Conservation (phyloP, 2,797 vertebrate genomes). For the Crocodylus rhombifer region DNA sequence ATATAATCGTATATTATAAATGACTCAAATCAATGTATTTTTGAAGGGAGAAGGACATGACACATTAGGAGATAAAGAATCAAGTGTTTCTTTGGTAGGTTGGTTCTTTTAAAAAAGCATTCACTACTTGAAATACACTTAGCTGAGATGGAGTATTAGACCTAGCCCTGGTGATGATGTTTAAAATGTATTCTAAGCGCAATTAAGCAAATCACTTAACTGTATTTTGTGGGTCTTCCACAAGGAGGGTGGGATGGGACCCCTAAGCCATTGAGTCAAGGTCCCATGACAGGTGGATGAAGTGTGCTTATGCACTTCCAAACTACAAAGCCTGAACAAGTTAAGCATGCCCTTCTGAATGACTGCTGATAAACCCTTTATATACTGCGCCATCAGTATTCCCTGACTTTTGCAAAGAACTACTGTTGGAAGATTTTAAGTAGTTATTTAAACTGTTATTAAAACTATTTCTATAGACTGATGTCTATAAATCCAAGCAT, state of each 20-base stretch:
- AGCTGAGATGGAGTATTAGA: not conserved
- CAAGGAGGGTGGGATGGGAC: too few relatives aligned
- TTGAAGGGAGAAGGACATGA: not conserved
- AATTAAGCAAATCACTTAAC: not conserved
- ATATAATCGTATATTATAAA: not conserved
- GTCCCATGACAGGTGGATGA: too few relatives aligned
- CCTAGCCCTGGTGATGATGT: not conserved
- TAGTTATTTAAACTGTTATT: slow-evolving; percentile 33
- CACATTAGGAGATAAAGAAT: not conserved
- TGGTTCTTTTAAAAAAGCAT: not conserved
- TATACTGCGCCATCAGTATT: not conserved
- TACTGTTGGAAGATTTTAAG: slow-evolving; percentile 36
- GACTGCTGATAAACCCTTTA: not conserved
- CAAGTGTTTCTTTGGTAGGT: not conserved
- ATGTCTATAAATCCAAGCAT: slow-evolving; percentile 7
- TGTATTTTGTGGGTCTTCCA: not conserved
- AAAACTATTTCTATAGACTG: slow-evolving; percentile 34
- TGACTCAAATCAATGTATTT: not conserved
- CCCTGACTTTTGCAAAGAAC: not conserved
- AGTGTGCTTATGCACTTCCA: not conserved
- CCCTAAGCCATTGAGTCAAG: too few relatives aligned
- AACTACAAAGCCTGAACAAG: not conserved
- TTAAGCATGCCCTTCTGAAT: not conserved
- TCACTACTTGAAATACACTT: not conserved
- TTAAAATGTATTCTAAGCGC: not conserved